Base-by-base conservation (phyloP, 2,888 invertebrate genomes). In the Acanthosepion lycidas region DNA sequence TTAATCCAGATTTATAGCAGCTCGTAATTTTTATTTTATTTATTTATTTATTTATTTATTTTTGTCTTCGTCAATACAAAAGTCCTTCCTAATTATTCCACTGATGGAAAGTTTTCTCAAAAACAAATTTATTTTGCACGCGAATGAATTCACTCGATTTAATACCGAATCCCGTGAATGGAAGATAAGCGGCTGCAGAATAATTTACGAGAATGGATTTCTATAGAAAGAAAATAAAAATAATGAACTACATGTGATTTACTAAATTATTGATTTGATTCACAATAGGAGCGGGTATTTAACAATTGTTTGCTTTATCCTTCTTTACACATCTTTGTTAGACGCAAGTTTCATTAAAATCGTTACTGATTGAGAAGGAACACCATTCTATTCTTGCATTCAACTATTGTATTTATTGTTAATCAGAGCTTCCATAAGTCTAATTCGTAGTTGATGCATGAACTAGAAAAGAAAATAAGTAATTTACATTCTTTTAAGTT, bases 61-160 rank as follows among this genome's bases (percentile, higher is more conserved):
- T 78, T 4, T 78, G 26, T n/a, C 78, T n/a, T n/a, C 9, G 20
- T 33, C n/a, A 33, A 78, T 78, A 78, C 9, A 15, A 78, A 78
- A 78, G n/a, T 78, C 2, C 12, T 12, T 33, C 20, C 18, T 78
- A 78, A n/a, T 78, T 78, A 78, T 78, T 78, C 15, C 15, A 9
- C n/a, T 2, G n/a, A 59, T 18, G 18, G 78, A 78, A 78, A n/a
- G 9, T 18, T 78, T 78, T n/a, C 78, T 4, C 78, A n/a, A 18
- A 33, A n/a, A 78, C 78, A 78, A n/a, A 78, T 78, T n/a, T 78
- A 78, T 78, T 78, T 78, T 78, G n/a, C 78, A 78, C n/a, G n/a
- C 33, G 18, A n/a, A 78, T 78, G 33, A 78, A 33, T 78, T n/a
- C n/a, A 78, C 78, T 15, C 78, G n/a, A n/a, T 78, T 78, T 15